These are phyloP conservation scores for Pedetes capensis DNA, from an alignment of 2,113 vertebrate species.

Conservation along the genomic window DNA sequence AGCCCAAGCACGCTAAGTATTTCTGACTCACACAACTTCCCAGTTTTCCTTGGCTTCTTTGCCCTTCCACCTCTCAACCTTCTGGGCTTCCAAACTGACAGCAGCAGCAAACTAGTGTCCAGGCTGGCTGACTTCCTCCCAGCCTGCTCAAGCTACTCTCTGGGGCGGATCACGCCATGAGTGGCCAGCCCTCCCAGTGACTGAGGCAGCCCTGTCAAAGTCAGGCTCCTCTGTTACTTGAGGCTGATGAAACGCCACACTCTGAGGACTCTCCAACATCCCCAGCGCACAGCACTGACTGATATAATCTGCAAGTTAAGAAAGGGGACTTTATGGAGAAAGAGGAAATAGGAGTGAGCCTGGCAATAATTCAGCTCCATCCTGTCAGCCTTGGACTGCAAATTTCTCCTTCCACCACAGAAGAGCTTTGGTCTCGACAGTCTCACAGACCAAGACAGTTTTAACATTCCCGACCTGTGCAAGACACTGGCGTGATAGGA, in stretches of 20 bases:
- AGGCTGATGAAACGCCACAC: not conserved
- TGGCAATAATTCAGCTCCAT: rapidly evolving
- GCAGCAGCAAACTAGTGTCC: rapidly evolving
- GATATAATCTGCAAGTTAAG: not conserved
- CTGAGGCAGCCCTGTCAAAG: rapidly evolving
- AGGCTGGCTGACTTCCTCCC: too few species aligned
- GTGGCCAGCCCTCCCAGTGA: rapidly evolving
- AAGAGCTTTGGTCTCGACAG: not conserved
- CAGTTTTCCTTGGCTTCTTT: not conserved
- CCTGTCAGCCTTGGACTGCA: not conserved
- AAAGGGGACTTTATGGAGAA: not conserved
- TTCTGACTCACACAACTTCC: not conserved
- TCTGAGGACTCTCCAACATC: not conserved
- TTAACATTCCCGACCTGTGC: not conserved
- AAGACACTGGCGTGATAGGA: not conserved
- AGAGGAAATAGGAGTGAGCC: not conserved
- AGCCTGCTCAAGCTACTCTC: rapidly evolving
- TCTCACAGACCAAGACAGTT: not conserved
- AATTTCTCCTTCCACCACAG: not conserved
- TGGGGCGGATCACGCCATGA: not conserved
- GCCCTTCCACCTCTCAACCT: not conserved
- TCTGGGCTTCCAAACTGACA: rapidly evolving
- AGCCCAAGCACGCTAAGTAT: not conserved
- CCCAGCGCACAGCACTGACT: not conserved
- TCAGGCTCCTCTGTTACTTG: not conserved